A percentile compares a stretch with the other conserved stretches of the same genome.
Conservation (phyloP, 2,888 invertebrate genomes). For the Diabrotica balteata region DNA sequence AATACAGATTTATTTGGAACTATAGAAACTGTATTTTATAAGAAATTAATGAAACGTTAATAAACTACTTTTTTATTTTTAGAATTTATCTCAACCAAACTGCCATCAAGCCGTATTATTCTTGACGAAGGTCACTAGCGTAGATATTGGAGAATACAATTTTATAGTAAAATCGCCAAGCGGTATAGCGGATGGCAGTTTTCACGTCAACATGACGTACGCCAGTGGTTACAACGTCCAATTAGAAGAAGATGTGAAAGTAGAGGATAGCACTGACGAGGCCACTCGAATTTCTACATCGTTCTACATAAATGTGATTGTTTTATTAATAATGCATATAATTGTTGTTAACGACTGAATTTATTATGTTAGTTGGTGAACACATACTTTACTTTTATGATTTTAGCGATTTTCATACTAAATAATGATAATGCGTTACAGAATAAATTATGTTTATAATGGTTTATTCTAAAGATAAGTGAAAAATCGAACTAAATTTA, state of each 20-base stretch:
- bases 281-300: slow-evolving; percentile 45
- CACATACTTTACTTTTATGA: no score
- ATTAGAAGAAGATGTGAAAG: slow-evolving; percentile 41
- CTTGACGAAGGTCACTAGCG: slow-evolving; percentile 65
- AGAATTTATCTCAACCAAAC: slow-evolving; percentile 66
- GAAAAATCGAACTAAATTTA: no score
- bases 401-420: no score
- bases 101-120: slow-evolving; percentile 68
- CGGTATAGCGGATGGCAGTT: slow-evolving; percentile 69
- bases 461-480: no score
- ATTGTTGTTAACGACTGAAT: slow-evolving; percentile 56
- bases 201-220: slow-evolving; percentile 69
- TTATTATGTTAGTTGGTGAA: slow-evolving; percentile 33
- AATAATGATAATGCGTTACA: no score
- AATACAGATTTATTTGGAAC: no score
- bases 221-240: slow-evolving; percentile 58
- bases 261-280: slow-evolving; percentile 38
- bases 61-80: slow-evolving; percentile 31
- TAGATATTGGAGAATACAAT: slow-evolving; percentile 70
- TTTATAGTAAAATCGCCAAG: slow-evolving; percentile 69
- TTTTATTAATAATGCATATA: slow-evolving; percentile 50
- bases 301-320: slow-evolving; percentile 56
- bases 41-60: no score
- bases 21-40: no score
- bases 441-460: no score